Percentiles rank a stretch among this genome's conserved stretches.
Conservation (phyloP, 2,797 vertebrate species). For the Pangasius macronema region DNA sequence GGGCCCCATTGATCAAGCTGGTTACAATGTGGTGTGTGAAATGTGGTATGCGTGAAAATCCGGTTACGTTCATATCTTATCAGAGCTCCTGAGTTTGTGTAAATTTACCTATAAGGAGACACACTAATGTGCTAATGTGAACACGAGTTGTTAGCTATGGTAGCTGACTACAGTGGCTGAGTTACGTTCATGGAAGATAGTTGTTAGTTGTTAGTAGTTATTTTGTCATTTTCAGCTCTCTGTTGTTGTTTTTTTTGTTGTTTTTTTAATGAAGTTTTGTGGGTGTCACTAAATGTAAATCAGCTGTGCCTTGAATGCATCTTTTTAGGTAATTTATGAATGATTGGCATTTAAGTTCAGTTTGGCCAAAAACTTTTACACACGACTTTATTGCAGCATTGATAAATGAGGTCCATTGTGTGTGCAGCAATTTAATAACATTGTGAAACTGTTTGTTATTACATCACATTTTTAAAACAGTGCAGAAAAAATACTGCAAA, state of each 20-base stretch:
- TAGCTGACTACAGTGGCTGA: not conserved
- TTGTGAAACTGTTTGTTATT: not conserved
- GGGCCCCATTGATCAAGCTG: no score
- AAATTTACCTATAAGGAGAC: no score
- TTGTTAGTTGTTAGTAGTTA: no score
- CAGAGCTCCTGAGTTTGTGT: no score
- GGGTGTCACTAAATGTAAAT: not conserved
- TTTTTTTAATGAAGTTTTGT: not conserved
- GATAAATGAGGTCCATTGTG: not conserved
- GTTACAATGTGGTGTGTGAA: no score
- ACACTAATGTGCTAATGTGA: no score
- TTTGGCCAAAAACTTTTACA: not conserved
- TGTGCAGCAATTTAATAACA: not conserved
- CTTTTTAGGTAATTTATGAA: not conserved
- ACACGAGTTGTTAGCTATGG: no score
- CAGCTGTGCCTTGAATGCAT: not conserved
- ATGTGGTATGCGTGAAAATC: no score
- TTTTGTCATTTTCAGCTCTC: not conserved
- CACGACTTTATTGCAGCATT: not conserved
- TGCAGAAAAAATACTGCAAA: not conserved
- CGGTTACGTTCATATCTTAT: no score
- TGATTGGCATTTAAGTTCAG: not conserved
- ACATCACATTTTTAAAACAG: not conserved
- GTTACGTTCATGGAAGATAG: not conserved
- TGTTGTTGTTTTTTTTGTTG: no score